These are phyloP conservation scores for Muscicapa adusta DNA, from an alignment of 2,113 vertebrate genomes.

Conservation along the genomic window DNA sequence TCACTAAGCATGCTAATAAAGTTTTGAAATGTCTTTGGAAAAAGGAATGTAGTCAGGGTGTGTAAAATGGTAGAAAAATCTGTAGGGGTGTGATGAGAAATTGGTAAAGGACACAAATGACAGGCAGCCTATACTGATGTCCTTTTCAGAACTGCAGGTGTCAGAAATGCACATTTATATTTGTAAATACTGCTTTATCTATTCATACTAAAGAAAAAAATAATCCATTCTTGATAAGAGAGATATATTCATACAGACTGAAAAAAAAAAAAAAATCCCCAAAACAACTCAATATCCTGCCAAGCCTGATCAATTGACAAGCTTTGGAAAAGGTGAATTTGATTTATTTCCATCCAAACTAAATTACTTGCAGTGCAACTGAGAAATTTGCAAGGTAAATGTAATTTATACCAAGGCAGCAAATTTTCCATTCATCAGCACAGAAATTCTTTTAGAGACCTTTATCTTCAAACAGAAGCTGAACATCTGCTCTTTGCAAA, in stretches of 20 bases:
- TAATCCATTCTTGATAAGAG: neutral
- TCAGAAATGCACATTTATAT: neutral
- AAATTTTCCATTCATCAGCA: constrained; percentile 12
- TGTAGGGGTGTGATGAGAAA: neutral
- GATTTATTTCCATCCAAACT: constrained; percentile 47
- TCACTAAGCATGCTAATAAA: neutral
- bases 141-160: neutral
- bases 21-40: neutral
- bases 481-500: neutral
- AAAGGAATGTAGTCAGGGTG: neutral
- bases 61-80: neutral
- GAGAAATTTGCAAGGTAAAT: constrained; percentile 62
- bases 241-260: neutral
- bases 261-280: neutral
- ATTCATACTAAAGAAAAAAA: neutral
- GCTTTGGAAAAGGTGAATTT: constrained; percentile 49
- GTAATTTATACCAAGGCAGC: constrained; percentile 22
- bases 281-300: constrained; percentile 30
- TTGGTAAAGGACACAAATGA: neutral
- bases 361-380: constrained; percentile 28
- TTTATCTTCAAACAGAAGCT: neutral
- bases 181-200: neutral
- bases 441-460: neutral
- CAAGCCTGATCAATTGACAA: neutral
- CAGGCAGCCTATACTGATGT: neutral